These are phyloP conservation scores for Palloptera scutellata DNA, from an alignment of 2,888 invertebrate genomes.

Conservation along the genomic window DNA sequence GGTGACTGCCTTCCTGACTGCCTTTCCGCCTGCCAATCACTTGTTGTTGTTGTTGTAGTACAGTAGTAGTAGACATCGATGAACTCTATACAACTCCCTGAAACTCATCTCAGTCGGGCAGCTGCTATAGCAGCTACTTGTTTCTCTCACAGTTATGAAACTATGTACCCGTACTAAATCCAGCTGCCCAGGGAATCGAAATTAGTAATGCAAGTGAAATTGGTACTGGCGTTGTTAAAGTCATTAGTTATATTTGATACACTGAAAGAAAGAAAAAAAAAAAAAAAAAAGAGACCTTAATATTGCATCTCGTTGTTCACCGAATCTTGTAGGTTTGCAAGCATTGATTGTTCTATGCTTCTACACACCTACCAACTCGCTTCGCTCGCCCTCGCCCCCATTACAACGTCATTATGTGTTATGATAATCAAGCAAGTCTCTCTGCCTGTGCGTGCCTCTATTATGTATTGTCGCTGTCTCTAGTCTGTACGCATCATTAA, in stretches of 20 bases:
- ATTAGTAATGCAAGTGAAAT: neutral
- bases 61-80: neutral
- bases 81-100: neutral
- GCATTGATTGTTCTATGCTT: neutral
- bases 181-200: neutral
- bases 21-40: neutral
- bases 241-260: neutral
- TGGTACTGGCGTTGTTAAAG: neutral
- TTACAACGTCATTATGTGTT: neutral
- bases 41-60: neutral
- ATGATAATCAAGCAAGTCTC: neutral
- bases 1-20: neutral
- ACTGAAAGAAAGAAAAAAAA: too few relatives aligned
- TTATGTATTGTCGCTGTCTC: too few relatives aligned
- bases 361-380: neutral
- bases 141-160: too few relatives aligned
- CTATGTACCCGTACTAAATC: neutral
- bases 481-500: constrained; percentile 5
- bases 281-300: too few relatives aligned
- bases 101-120: neutral
- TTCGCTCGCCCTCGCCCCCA: neutral
- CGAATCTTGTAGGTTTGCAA: too few relatives aligned
- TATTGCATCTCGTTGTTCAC: too few relatives aligned
- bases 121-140: too few relatives aligned
- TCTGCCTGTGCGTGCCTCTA: constrained; percentile 1